These are phyloP conservation scores for Centroberyx gerrardi DNA, from an alignment of 2,797 vertebrate genomes.

Conservation along the genomic window DNA sequence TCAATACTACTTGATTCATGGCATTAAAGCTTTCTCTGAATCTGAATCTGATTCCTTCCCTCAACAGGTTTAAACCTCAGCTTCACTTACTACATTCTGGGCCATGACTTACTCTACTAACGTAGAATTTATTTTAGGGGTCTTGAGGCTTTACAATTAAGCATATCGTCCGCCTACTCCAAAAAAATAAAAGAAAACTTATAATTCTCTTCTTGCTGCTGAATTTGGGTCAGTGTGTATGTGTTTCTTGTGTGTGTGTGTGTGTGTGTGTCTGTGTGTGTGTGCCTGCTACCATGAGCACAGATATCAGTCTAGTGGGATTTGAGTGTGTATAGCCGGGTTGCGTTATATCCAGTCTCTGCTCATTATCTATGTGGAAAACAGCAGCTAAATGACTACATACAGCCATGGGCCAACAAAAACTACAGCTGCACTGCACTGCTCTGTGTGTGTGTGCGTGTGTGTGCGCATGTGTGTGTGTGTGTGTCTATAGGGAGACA, in stretches of 20 bases:
- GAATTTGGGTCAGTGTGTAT: background rate
- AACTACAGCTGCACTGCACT: slow-evolving; percentile 55
- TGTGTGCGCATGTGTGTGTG: slow-evolving; percentile 42
- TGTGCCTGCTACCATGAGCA: background rate
- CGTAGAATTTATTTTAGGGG: background rate
- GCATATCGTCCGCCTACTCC: slow-evolving; percentile 12
- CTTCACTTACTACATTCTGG: background rate
- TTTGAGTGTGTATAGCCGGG: slow-evolving; percentile 30
- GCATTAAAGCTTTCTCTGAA: too few relatives aligned
- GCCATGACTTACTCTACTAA: too few relatives aligned
- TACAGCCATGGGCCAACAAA: slow-evolving; percentile 72
- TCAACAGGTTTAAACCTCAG: too few relatives aligned
- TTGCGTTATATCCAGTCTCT: slow-evolving; percentile 62
- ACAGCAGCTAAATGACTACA: slow-evolving; percentile 68
- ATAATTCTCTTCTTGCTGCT: background rate
- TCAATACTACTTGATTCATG: too few relatives aligned
- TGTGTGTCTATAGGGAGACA: slow-evolving; percentile 7
- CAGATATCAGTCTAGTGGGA: slow-evolving; percentile 30
- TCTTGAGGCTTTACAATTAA: slow-evolving; percentile 4
- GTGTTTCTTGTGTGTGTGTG: background rate
- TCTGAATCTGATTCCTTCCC: too few relatives aligned
- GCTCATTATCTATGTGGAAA: slow-evolving; percentile 65
- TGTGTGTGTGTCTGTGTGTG: background rate
- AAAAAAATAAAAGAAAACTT: background rate
- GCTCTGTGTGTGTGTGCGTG: slow-evolving; percentile 38